phyloP scores from a whole-genome alignment of 2,888 invertebrate genomes.

The Leptogaster cylindrica region DNA sequence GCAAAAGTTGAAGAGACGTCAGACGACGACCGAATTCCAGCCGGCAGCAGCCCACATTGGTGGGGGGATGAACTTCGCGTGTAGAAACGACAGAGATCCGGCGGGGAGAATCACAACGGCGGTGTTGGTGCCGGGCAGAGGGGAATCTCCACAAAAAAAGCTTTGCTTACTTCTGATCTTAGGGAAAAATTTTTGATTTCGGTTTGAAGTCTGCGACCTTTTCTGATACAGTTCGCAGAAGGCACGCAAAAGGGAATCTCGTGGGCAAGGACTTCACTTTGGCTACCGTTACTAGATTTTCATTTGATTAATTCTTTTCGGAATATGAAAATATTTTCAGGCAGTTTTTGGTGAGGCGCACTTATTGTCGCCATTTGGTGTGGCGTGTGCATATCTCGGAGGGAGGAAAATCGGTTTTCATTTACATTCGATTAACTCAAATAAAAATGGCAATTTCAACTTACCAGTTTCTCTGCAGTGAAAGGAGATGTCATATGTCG shows the following conservation, averaged over 20 bases:
- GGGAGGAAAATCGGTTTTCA: too few species aligned
- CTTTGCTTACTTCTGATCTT: neutral
- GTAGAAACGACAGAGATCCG: too few species aligned
- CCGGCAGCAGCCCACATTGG: too few species aligned
- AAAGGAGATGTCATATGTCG: slow-evolving; percentile 50
- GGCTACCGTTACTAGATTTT: neutral
- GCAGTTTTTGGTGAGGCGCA: too few species aligned
- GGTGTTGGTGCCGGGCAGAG: too few species aligned
- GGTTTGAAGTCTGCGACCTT: slow-evolving; percentile 17
- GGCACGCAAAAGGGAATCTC: neutral
- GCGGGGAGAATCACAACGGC: too few species aligned
- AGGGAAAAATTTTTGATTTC: slow-evolving; percentile 21
- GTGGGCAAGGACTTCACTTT: neutral
- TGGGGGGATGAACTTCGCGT: too few species aligned
- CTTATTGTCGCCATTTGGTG: too few species aligned
- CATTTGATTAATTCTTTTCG: neutral
- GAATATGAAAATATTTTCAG: slow-evolving; percentile 5
- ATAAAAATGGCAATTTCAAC: slow-evolving; percentile 39
- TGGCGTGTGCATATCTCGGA: too few species aligned
- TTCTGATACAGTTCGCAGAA: slow-evolving; percentile 23
- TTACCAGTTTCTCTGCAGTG: slow-evolving; percentile 52
- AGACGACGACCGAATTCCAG: too few species aligned
- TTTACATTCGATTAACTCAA: slow-evolving; percentile 24
- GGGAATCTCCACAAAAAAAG: slow-evolving; percentile 13
- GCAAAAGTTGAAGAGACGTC: too few species aligned